Evolutionary conservation across 2,113 vertebrate species (phyloP).

Genomic region (Ceyx melanurus): DNA sequence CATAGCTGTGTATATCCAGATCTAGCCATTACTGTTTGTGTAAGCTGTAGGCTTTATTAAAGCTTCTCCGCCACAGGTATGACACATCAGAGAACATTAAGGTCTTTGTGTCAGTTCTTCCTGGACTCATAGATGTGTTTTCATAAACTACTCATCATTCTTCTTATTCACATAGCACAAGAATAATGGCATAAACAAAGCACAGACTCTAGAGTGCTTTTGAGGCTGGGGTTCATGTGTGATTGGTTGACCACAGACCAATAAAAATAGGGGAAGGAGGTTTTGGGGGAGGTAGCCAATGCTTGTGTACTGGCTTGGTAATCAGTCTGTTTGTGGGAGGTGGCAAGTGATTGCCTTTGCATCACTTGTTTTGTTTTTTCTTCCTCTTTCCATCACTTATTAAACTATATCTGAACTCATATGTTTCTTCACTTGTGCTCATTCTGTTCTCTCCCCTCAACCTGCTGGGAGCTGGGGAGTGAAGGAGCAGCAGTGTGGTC

Average conservation of each 20-base stretch:
- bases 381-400: neutral
- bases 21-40: neutral
- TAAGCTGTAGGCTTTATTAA: neutral
- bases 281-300: neutral
- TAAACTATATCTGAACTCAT: neutral
- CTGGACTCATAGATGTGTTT: neutral
- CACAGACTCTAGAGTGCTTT: neutral
- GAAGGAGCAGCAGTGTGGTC: accelerated
- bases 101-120: neutral
- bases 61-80: neutral
- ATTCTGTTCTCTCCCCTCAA: neutral
- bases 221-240: neutral
- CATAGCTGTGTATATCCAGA: neutral
- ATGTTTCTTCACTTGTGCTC: neutral
- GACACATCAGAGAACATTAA: neutral
- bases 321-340: accelerated
- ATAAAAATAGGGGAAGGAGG: neutral
- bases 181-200: neutral
- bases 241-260: neutral
- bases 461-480: neutral
- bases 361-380: neutral
- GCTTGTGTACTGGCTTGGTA: neutral
- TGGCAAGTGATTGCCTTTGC: neutral
- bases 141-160: neutral
- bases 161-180: neutral